Percentiles rank a stretch among this genome's conserved stretches.
These are phyloP conservation scores for Euphonia xanthogaster DNA, from an alignment of 2,797 vertebrate species.

Conservation along the genomic window DNA sequence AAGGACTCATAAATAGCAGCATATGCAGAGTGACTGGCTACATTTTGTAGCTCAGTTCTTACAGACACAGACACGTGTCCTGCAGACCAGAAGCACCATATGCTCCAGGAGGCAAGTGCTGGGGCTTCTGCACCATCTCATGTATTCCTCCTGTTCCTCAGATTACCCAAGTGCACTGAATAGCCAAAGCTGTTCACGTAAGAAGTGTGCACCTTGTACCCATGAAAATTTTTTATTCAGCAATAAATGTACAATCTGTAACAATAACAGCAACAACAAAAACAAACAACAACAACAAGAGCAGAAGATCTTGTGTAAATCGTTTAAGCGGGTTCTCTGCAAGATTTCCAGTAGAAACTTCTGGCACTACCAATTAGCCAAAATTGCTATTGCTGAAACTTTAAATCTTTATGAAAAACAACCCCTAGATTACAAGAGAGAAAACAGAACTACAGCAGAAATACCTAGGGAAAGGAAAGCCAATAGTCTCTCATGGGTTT, in stretches of 20 bases:
- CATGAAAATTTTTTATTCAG: neutral
- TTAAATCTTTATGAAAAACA: neutral
- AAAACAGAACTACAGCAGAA: neutral
- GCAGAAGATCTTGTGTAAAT: neutral
- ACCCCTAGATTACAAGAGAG: neutral
- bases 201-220: neutral
- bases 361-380: neutral
- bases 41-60: neutral
- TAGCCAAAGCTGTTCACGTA: neutral
- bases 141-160: neutral
- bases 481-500: neutral
- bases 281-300: neutral
- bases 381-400: neutral
- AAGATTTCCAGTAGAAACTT: neutral
- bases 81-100: constrained; percentile 36
- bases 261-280: neutral
- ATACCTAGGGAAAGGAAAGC: neutral
- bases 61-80: neutral
- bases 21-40: neutral
- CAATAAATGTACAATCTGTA: neutral
- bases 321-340: neutral
- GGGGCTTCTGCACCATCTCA: neutral
- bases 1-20: neutral
- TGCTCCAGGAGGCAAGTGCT: neutral
- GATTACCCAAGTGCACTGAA: neutral